Evolutionary conservation across 1,140 invertebrate genomes (phyloP).

Genomic region (Euura saliciscinereae): DNA sequence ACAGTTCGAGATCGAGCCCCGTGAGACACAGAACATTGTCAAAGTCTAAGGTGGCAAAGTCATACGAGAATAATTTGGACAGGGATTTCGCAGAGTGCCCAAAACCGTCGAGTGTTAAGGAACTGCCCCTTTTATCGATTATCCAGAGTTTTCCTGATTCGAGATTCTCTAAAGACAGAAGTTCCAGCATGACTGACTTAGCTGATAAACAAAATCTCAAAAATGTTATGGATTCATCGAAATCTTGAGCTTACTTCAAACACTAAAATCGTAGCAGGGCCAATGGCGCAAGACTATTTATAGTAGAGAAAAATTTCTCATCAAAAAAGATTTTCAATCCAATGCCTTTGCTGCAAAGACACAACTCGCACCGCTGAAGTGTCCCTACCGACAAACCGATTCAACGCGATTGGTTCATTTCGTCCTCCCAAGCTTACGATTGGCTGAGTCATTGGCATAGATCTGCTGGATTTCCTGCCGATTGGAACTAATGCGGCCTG

Average conservation of each 20-base stretch:
- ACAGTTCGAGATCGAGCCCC: conserved; percentile 42
- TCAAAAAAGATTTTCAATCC: not conserved
- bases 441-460: too few relatives aligned
- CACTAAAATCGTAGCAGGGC: not conserved
- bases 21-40: conserved; percentile 27
- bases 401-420: too few relatives aligned
- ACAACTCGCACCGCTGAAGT: not conserved
- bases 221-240: conserved; percentile 37
- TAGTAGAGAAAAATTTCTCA: too few relatives aligned
- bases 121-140: conserved; percentile 49
- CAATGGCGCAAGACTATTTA: not conserved
- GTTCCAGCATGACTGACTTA: conserved; percentile 51
- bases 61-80: conserved; percentile 15
- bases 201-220: conserved; percentile 41
- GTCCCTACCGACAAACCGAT: not conserved
- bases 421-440: too few relatives aligned
- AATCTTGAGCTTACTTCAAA: not conserved
- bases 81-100: conserved; percentile 17
- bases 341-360: not conserved
- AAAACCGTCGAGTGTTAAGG: conserved; percentile 33
- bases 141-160: conserved; percentile 31
- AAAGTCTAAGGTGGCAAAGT: conserved; percentile 26
- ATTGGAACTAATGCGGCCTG: not conserved
- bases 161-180: conserved; percentile 36
- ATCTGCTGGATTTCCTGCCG: too few relatives aligned